Conservation (phyloP, 2,888 invertebrate species). For the Pyrochroa serraticornis region DNA sequence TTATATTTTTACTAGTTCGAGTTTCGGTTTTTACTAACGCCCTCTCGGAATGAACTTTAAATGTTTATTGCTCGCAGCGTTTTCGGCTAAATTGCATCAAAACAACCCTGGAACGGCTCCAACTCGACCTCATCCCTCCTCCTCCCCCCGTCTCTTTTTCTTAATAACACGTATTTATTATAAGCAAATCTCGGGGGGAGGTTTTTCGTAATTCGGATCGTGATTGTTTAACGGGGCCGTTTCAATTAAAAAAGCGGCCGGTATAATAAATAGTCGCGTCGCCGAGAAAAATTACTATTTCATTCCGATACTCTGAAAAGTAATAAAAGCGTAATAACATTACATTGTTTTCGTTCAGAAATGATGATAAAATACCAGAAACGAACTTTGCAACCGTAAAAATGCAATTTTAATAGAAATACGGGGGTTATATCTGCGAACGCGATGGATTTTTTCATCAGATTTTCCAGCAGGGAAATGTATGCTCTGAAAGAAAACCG, state of each 20-base stretch:
- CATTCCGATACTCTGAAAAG: conserved; percentile 49
- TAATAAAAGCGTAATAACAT: conserved; percentile 52
- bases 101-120: conserved; percentile 22
- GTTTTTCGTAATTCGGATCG: background rate
- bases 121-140: conserved; percentile 5
- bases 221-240: too few species aligned
- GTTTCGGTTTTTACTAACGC: conserved; percentile 30
- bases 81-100: conserved; percentile 28
- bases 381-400: conserved; percentile 51
- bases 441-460: conserved; percentile 45
- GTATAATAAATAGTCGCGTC: conserved; percentile 32
- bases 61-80: conserved; percentile 21
- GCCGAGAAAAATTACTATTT: conserved; percentile 46
- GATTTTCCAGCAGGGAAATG: conserved; percentile 44
- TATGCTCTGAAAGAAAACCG: conserved; percentile 42
- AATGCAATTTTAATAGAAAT: conserved; percentile 53
- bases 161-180: too few species aligned
- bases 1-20: conserved; percentile 40
- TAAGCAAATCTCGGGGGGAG: background rate
- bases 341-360: conserved; percentile 53
- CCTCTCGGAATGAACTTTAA: conserved; percentile 28
- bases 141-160: too few species aligned
- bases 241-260: conserved; percentile 30
- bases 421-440: conserved; percentile 44
- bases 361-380: conserved; percentile 52